These are phyloP conservation scores for Tragelaphus imberbis DNA, from an alignment of 2,113 vertebrate genomes.

Conservation along the genomic window DNA sequence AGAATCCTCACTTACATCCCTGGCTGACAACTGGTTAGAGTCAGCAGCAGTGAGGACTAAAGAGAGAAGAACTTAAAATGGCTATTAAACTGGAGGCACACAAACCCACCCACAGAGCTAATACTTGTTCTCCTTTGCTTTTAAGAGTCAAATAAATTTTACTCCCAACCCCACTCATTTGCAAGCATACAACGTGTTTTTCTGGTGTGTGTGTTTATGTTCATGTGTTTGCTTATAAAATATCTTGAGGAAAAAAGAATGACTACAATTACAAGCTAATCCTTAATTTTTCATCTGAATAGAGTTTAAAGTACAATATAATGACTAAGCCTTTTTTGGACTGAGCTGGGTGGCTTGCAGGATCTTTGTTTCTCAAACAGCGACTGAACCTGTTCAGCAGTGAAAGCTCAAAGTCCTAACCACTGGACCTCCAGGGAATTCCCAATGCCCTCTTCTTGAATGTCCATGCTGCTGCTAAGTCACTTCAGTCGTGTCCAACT, in stretches of 20 bases:
- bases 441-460: background rate
- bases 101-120: too few relatives aligned
- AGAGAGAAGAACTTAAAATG: background rate
- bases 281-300: background rate
- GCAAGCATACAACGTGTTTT: background rate
- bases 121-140: background rate
- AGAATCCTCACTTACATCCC: background rate
- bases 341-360: background rate
- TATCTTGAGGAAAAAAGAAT: background rate
- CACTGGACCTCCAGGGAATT: background rate
- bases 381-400: background rate
- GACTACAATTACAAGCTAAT: background rate
- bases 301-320: background rate
- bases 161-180: background rate
- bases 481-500: too few relatives aligned
- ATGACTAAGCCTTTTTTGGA: background rate
- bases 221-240: background rate
- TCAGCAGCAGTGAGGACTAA: background rate
- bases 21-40: background rate
- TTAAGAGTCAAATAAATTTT: background rate
- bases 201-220: background rate
- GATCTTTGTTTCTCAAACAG: background rate
- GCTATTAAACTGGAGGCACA: rapidly evolving
- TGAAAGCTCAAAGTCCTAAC: background rate
- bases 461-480: background rate